Evolutionary conservation across 2,888 invertebrate species (phyloP).

Genomic region (Incurvaria masculella): DNA sequence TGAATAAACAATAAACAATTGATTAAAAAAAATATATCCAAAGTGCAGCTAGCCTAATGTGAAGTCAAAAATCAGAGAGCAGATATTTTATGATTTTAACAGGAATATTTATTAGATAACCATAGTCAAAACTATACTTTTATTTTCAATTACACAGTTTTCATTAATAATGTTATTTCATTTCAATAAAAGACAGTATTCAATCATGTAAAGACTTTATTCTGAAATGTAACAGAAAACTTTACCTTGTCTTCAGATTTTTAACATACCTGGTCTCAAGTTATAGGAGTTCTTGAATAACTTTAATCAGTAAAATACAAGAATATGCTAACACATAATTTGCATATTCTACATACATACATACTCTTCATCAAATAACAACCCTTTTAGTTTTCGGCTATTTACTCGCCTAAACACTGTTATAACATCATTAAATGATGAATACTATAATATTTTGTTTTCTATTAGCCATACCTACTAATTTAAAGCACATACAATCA

Average conservation of each 20-base stretch:
- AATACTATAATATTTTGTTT: neutral
- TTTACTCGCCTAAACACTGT: neutral
- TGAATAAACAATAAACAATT: no score
- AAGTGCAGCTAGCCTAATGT: no score
- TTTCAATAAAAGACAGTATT: slow-evolving; percentile 22
- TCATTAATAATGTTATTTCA: no score
- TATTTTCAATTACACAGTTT: no score
- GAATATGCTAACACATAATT: neutral
- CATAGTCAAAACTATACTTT: no score
- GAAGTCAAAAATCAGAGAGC: no score
- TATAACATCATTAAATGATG: neutral
- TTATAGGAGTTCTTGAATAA: neutral
- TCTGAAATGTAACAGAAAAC: slow-evolving; percentile 21
- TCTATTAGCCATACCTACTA: neutral
- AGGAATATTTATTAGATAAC: no score
- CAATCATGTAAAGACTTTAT: slow-evolving; percentile 48
- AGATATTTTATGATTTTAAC: no score
- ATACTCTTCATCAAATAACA: neutral
- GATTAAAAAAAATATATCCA: no score
- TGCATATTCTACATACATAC: neutral
- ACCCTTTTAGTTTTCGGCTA: neutral
- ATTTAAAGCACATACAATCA: neutral
- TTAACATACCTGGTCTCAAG: neutral
- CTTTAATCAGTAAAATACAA: neutral
- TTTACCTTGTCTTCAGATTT: neutral